Evolutionary conservation across 2,113 vertebrate genomes (phyloP).

Genomic region (Cairina moschata): DNA sequence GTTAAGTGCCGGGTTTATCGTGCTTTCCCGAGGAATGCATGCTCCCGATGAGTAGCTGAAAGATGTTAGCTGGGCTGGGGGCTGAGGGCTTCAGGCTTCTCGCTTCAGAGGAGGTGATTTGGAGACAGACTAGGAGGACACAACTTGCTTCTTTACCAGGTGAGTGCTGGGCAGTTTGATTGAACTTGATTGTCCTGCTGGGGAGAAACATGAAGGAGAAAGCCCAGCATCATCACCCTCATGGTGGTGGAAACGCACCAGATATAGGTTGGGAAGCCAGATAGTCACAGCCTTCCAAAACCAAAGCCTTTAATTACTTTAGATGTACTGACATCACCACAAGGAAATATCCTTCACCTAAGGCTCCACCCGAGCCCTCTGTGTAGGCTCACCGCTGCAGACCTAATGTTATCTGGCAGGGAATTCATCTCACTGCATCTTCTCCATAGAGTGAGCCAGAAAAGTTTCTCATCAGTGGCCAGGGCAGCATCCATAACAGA

Average conservation of each 20-base stretch:
- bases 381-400: not conserved
- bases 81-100: not conserved
- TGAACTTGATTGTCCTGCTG: not conserved
- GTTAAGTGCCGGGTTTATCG: conserved; percentile 52
- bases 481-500: not conserved
- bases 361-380: not conserved
- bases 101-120: not conserved
- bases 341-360: not conserved
- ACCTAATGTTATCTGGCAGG: not conserved
- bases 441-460: not conserved
- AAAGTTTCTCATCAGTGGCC: not conserved
- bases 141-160: not conserved
- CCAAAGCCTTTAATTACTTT: not conserved
- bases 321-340: not conserved
- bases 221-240: accelerated
- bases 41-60: conserved; percentile 46
- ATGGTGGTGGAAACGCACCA: not conserved
- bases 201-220: not conserved
- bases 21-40: conserved; percentile 22
- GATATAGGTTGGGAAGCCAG: not conserved
- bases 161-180: not conserved
- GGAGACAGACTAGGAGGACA: not conserved
- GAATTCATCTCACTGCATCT: not conserved
- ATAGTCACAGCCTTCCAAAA: not conserved
- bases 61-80: conserved; percentile 34